Evolutionary conservation across 2,113 vertebrate genomes (phyloP).

Genomic region (Aegithalos caudatus): DNA sequence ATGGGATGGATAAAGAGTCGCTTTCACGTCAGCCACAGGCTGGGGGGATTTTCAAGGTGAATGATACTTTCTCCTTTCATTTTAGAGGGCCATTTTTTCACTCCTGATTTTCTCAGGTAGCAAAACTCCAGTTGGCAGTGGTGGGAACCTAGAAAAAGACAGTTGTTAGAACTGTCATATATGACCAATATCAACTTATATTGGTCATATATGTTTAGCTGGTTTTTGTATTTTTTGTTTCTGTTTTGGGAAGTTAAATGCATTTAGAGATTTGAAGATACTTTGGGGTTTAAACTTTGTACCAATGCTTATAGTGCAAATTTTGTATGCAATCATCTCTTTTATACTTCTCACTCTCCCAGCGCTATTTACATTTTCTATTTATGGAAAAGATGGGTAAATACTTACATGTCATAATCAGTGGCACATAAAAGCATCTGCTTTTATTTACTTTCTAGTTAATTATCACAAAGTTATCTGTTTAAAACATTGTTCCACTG

Average conservation of each 20-base stretch:
- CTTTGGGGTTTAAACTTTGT: not conserved
- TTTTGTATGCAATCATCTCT: not conserved
- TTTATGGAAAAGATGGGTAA: not conserved
- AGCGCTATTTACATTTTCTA: not conserved
- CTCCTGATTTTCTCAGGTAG: not conserved
- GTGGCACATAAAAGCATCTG: not conserved
- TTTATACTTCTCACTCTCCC: not conserved
- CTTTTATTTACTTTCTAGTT: not conserved
- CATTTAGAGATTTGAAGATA: not conserved
- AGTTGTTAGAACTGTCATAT: not conserved
- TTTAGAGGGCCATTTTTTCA: not conserved
- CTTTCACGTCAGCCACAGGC: slow-evolving; percentile 76
- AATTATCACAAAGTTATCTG: not conserved
- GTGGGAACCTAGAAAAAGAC: not conserved
- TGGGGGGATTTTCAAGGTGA: slow-evolving; percentile 87
- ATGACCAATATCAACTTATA: too few relatives aligned
- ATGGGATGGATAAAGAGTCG: slow-evolving; percentile 74
- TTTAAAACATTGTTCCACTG: not conserved
- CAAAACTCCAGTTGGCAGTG: not conserved
- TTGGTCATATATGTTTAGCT: not conserved
- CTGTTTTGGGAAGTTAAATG: not conserved
- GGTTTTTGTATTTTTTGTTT: not conserved
- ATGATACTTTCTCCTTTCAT: not conserved
- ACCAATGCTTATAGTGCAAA: not conserved
- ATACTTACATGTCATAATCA: not conserved